Evolutionary conservation across 2,888 invertebrate genomes (phyloP), one percentile per base, ranked within the genome.

Genomic region (Lasioglossum villosulum): DNA sequence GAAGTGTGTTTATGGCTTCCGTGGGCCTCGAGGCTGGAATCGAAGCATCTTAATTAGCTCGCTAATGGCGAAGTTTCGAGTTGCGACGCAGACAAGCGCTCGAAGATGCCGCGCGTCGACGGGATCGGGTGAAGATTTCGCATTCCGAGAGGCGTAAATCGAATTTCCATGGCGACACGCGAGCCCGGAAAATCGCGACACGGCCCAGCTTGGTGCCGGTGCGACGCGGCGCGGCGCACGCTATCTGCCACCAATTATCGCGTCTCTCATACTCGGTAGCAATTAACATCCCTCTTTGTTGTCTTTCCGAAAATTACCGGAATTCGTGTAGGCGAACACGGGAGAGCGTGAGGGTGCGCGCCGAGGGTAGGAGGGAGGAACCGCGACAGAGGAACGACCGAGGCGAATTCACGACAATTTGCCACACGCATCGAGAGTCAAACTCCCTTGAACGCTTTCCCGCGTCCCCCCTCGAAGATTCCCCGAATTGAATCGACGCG

Each of bases 121-220:
- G 23, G 48, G 75, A 78, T 84, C 56, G 48, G 48, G 63, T 78
- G 39, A 84, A 72, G 84, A 84, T 84, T 78, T 71, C 75, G 30
- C 16, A 66, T 37, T 63, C 59, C 16, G 70, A 4, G 59, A 27
- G 37, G 77, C 39, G 74, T 63, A 75, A 78, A 84, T 84, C 78
- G 92, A 93, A 94, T 91, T 93, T 93, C 92, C 92, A 93, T 92
- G 93, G 93, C 93, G 56, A 78, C 75, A 71, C 52, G 52, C 52
- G 52, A n/a, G 52, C 52, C n/a, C 52, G 52, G 52, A n/a, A 52
- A 52, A 52, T 52, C 23, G 52, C 52, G 23, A 52, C 52, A 52
- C 52, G 23, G n/a, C 23, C 10, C 23, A 23, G 52, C 52, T 52
- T 8, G 23, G 52, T 52, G 23, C 68, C n/a, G 39, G 2, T 39